Conservation (phyloP, 2,888 invertebrate species). For the Eupithecia subfuscata region DNA sequence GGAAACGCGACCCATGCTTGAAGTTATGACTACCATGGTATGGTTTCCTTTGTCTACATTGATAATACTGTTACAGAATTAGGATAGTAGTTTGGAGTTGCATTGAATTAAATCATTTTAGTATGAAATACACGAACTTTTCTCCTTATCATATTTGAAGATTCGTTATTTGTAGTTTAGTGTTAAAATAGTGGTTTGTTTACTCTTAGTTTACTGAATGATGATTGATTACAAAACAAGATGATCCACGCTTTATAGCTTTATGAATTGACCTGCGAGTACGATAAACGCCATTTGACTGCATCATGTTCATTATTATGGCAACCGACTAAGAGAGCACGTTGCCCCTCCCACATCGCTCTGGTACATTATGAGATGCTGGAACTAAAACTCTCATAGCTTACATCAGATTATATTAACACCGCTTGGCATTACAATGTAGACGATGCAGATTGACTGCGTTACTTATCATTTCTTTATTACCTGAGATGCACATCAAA, state of each 20-base stretch:
- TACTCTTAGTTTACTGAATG: constrained; percentile 29
- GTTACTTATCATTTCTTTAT: background rate
- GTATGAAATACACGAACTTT: constrained; percentile 31
- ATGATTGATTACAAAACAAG: constrained; percentile 27
- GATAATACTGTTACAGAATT: constrained; percentile 65
- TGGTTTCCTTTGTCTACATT: constrained; percentile 83
- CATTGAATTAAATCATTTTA: constrained; percentile 55
- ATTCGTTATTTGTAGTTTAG: constrained; percentile 37
- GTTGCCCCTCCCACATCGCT: constrained; percentile 58
- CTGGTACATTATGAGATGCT: constrained; percentile 18
- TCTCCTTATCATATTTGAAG: constrained; percentile 31
- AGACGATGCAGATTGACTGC: constrained; percentile 8
- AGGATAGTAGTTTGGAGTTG: constrained; percentile 65
- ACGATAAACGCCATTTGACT: constrained; percentile 37
- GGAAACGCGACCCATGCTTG: constrained; percentile 83
- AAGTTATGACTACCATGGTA: constrained; percentile 84
- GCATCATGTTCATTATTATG: constrained; percentile 45
- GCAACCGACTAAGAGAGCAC: constrained; percentile 54
- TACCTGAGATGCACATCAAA: background rate
- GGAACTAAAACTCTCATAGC: constrained; percentile 28
- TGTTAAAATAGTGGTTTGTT: constrained; percentile 34
- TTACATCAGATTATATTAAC: constrained; percentile 20
- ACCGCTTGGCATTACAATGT: constrained; percentile 31
- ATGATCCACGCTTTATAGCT: constrained; percentile 42
- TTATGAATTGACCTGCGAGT: constrained; percentile 35